Evolutionary conservation across 1,140 invertebrate species (phyloP), one percentile per base, ranked within the genome.

Genomic region (Lithobius niger): DNA sequence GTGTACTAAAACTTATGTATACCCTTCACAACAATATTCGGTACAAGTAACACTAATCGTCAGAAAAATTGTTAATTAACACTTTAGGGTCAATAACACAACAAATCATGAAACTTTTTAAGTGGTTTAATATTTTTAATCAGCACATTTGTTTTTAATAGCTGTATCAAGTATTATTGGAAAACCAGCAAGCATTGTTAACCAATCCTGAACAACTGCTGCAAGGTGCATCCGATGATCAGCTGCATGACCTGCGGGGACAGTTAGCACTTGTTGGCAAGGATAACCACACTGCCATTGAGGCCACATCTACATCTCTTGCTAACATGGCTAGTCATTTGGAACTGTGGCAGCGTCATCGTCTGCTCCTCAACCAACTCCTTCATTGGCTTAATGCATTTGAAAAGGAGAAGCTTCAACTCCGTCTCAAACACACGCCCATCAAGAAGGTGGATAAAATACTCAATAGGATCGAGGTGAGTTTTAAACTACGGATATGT

Each of bases 341-440:
- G 73, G 86, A 45, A 77, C 93, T 3, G 71, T 96, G 91, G 91
- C 83, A 88, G 59, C 77, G 77, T 44, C 93, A 92, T 67, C 79
- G 83, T 62, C 71, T 76, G 45, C 79, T 86, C 55, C 79, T 86
- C 64, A 78, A 77, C 0, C 77, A 79, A 45, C 67, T 93, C 2
- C 70, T 86, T 10, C 69, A 75, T 3, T 93, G 88, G 88, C 71
- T 94, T 36, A 82, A 83, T 57, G 79, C 82, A 40, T 78, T 86
- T 44, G 88, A 93, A 65, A 76, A 79, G 22, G 84, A 88, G 59
- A 79, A 86, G 42, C 79, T 91, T 15, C 84, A 88, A 59, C 69
- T 92, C 3, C 74, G 84, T 59, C 88, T 88, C 60, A 81, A 91
- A 13, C 82, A 88, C 56, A 61, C 75, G 82, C 42, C 72, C 89